A percentile compares a stretch with the other conserved stretches of the same genome.
Evolutionary conservation across 2,797 vertebrate genomes (phyloP).

Genomic region (Spea hammondii): DNA sequence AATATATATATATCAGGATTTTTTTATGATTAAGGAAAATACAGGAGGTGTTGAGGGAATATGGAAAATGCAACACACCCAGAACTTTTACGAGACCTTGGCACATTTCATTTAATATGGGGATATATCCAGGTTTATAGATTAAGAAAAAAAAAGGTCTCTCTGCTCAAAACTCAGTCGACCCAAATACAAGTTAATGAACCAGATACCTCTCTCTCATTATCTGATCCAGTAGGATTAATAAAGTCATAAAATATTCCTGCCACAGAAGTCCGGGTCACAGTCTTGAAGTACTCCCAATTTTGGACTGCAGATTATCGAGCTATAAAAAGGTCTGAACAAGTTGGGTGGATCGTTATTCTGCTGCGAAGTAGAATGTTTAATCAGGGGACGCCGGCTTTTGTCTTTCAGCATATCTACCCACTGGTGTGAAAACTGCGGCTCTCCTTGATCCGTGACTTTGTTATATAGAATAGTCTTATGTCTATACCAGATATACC

Average conservation of each 20-base stretch:
- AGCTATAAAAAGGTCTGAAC: constrained; percentile 6
- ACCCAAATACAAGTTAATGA: constrained; percentile 26
- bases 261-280: constrained; percentile 7
- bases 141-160: neutral
- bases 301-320: neutral
- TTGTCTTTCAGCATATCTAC: neutral
- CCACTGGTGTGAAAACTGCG: neutral
- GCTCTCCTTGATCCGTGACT: neutral
- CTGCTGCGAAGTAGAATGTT: neutral
- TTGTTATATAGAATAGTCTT: neutral
- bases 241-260: constrained; percentile 3
- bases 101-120: neutral
- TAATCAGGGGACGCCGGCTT: neutral
- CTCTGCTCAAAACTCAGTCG: neutral
- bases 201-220: neutral
- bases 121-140: neutral
- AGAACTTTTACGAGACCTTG: neutral
- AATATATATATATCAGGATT: no score
- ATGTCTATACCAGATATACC: neutral
- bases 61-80: neutral
- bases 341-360: neutral
- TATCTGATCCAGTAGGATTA: constrained; percentile 12
- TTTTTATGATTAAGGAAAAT: no score
- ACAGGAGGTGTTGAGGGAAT: neutral
- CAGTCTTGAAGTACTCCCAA: neutral